A percentile compares a stretch with the other conserved stretches of the same genome.
Conservation (phyloP, 92 coral and sea anemone genomes). For the Virgularia gustaviana region DNA sequence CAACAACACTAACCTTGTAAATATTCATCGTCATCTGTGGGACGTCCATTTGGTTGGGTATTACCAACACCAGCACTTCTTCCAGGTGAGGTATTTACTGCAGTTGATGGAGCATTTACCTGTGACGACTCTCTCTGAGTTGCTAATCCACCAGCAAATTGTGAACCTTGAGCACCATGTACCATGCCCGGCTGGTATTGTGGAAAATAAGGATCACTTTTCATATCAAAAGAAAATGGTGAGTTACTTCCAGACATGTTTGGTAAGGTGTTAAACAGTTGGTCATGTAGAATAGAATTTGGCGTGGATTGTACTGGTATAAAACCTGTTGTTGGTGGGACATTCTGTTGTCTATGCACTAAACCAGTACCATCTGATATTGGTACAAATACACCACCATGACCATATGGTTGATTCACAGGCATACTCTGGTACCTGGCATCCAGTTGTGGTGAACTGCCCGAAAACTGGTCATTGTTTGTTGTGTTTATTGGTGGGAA, state of each 20-base stretch:
- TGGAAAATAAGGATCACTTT: no score
- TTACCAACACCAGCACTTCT: neutral
- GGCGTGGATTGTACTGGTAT: neutral
- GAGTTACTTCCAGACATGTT: neutral
- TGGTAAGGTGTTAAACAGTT: neutral
- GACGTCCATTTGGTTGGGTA: neutral
- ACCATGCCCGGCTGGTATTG: no score
- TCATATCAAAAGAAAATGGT: no score
- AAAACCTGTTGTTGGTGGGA: neutral
- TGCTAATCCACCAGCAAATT: neutral
- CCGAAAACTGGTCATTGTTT: neutral
- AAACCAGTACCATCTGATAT: neutral
- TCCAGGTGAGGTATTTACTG: neutral
- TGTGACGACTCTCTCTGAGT: neutral
- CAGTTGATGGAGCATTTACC: no score
- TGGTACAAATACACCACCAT: neutral
- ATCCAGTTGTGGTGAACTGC: neutral
- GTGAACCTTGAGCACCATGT: neutral
- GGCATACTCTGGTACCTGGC: constrained; percentile 3
- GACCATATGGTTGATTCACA: neutral
- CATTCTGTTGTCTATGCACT: neutral
- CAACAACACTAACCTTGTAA: constrained; percentile 2
- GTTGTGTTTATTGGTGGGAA: neutral
- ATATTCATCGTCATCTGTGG: constrained; percentile 15
- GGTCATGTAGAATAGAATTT: neutral